These are phyloP conservation scores for Sebastes reedi DNA, from an alignment of 2,797 vertebrate genomes.

Conservation along the genomic window DNA sequence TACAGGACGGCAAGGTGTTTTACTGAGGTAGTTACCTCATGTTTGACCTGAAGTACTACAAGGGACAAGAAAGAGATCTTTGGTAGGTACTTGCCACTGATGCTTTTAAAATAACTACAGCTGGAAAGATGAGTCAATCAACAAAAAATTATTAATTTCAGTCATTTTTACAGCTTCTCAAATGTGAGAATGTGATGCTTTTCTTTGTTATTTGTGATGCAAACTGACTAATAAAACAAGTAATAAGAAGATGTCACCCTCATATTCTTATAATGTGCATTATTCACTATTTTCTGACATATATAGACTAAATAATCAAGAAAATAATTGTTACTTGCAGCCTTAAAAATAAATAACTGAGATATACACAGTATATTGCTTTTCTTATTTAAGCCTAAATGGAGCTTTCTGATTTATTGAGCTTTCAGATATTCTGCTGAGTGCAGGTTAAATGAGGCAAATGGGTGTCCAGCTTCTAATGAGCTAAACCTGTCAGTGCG, in stretches of 20 bases:
- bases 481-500: background rate
- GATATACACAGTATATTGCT: background rate
- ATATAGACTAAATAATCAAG: rapidly evolving
- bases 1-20: background rate
- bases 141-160: background rate
- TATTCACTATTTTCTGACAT: background rate
- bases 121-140: background rate
- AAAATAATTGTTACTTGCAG: background rate
- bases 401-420: background rate
- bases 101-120: background rate
- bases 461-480: background rate
- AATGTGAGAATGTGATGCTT: background rate
- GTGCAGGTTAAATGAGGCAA: background rate
- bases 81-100: constrained; percentile 27
- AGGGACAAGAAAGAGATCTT: background rate
- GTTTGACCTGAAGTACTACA: constrained; percentile 18
- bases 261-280: background rate
- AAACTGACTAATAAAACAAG: background rate
- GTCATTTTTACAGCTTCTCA: background rate
- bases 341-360: background rate
- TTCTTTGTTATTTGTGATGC: background rate
- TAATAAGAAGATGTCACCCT: background rate
- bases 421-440: background rate
- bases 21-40: background rate
- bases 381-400: background rate